phyloP scores from a whole-genome alignment of 2,113 vertebrate species.

The Motacilla alba region DNA sequence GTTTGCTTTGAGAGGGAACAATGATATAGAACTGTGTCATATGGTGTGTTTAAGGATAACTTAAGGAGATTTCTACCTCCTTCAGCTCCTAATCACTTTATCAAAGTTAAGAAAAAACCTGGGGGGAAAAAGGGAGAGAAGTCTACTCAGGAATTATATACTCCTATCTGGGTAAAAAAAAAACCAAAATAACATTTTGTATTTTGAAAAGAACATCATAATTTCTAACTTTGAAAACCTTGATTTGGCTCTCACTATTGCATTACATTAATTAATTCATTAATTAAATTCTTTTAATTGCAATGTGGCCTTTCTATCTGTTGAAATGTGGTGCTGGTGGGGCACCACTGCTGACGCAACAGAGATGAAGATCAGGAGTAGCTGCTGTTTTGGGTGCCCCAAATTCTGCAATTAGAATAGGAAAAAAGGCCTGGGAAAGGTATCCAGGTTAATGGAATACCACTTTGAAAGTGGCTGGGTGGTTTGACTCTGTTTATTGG shows the following conservation, averaged over 20 bases:
- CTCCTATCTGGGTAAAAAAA: background rate
- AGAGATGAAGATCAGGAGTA: background rate
- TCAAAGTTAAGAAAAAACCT: background rate
- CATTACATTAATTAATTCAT: background rate
- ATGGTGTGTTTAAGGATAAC: background rate
- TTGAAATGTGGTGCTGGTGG: background rate
- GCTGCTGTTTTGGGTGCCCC: background rate
- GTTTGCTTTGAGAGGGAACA: background rate
- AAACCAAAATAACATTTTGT: background rate
- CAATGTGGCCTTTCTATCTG: background rate
- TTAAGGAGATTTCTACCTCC: background rate
- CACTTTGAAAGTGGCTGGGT: background rate
- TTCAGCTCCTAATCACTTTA: background rate
- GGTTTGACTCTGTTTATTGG: background rate
- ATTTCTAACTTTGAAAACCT: background rate
- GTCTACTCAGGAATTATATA: background rate
- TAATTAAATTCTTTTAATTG: background rate
- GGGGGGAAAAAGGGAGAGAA: background rate
- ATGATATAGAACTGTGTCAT: background rate
- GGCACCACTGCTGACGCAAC: background rate
- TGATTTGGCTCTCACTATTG: background rate
- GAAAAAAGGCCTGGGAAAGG: background rate
- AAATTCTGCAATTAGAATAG: background rate
- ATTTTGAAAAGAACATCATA: background rate
- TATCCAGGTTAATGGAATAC: background rate